phyloP scores from a whole-genome alignment of 1,140 invertebrate genomes.

The Drosophila takahashii region DNA sequence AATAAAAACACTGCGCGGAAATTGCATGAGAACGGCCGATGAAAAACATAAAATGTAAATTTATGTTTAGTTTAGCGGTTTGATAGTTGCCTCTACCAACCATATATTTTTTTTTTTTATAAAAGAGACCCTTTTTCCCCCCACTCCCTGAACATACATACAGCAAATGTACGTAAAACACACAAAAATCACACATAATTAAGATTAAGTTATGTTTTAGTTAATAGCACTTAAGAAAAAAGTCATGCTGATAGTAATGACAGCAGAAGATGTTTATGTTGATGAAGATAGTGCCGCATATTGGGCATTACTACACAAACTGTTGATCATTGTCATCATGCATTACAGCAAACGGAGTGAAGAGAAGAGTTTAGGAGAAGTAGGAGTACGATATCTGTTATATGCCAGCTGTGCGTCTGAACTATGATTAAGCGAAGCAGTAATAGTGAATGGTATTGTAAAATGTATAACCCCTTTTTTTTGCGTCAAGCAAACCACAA shows the following conservation, averaged over 20 bases:
- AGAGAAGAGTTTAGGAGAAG: conserved; percentile 3
- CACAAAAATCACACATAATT: conserved; percentile 20
- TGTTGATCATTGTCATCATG: conserved; percentile 34
- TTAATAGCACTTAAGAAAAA: conserved; percentile 30
- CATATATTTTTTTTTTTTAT: background rate
- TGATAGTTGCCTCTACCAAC: background rate
- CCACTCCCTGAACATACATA: conserved; percentile 10
- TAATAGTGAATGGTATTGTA: conserved; percentile 33
- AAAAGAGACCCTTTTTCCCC: background rate
- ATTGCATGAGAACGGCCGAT: conserved; percentile 1
- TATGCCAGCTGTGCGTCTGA: conserved; percentile 41
- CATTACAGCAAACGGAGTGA: background rate
- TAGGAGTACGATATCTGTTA: conserved; percentile 35
- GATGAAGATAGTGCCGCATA: conserved; percentile 1
- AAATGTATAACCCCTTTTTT: conserved; percentile 13
- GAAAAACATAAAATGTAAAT: conserved; percentile 10
- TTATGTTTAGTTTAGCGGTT: conserved; percentile 4
- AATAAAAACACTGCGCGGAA: background rate
- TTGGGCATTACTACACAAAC: conserved; percentile 2
- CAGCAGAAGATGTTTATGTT: conserved; percentile 6
- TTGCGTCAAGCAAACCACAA: conserved; percentile 28
- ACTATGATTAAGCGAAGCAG: conserved; percentile 12
- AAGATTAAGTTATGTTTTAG: conserved; percentile 38
- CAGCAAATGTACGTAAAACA: conserved; percentile 42
- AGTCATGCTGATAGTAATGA: conserved; percentile 18